A percentile compares a stretch with the other conserved stretches of the same genome.
Conservation (phyloP, 1,140 invertebrate species). For the Euura saliciscinereae region DNA sequence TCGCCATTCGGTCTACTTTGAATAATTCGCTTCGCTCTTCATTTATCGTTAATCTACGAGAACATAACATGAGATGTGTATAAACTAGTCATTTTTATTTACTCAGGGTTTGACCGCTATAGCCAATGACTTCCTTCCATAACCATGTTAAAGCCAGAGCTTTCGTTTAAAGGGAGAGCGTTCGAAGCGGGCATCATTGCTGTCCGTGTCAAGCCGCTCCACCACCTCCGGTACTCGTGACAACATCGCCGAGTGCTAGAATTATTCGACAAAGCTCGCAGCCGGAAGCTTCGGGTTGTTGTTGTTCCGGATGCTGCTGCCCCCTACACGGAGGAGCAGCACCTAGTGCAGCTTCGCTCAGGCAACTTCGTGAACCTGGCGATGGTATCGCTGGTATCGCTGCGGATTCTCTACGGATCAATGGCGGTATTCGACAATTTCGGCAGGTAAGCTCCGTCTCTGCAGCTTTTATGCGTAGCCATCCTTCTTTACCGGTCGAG, state of each 20-base stretch:
- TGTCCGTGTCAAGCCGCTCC: conserved; percentile 67
- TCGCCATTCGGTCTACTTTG: no score
- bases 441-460: conserved; percentile 78
- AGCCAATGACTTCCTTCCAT: no score
- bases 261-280: conserved; percentile 92
- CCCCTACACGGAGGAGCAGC: conserved; percentile 58
- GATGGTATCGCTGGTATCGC: conserved; percentile 95
- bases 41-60: no score
- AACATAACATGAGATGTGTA: no score
- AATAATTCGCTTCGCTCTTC: no score
- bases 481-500: not conserved
- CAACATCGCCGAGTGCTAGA: conserved; percentile 70
- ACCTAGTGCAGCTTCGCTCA: conserved; percentile 75
- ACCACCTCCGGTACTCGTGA: conserved; percentile 73
- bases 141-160: no score
- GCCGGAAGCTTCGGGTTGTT: conserved; percentile 77
- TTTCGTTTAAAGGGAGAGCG: conserved; percentile 48
- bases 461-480: not conserved
- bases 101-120: no score
- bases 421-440: conserved; percentile 95
- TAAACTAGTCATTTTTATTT: no score
- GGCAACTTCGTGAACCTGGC: conserved; percentile 80
- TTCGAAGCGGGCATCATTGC: conserved; percentile 58
- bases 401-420: conserved; percentile 94
- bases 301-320: conserved; percentile 67